phyloP scores from a whole-genome alignment of 2,113 vertebrate genomes.

The Thunnus maccoyii region DNA sequence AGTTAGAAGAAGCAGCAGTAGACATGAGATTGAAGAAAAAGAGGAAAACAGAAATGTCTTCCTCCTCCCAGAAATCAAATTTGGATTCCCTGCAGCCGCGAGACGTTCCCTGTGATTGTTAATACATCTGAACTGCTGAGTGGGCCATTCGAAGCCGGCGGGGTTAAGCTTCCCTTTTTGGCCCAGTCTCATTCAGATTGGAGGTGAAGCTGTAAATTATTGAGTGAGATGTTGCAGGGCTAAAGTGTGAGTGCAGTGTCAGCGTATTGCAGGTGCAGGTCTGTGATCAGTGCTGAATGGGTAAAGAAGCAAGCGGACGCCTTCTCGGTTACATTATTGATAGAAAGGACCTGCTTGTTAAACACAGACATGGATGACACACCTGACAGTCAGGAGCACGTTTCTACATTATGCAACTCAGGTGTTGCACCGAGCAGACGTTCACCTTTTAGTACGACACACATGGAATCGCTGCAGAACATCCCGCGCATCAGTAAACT shows the following conservation, averaged over 20 bases:
- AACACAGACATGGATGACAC: not conserved
- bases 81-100: constrained; percentile 16
- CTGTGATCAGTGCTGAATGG: constrained; percentile 35
- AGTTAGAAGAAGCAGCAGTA: not conserved
- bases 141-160: not conserved
- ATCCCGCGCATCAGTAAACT: not conserved
- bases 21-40: not conserved
- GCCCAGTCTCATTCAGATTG: constrained; percentile 38
- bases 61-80: not conserved
- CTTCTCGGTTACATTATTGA: constrained; percentile 25
- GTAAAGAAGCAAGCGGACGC: not conserved
- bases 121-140: constrained; percentile 52
- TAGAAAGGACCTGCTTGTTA: constrained; percentile 3
- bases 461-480: not conserved
- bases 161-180: constrained; percentile 56
- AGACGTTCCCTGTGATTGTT: constrained; percentile 20
- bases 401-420: not conserved
- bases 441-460: not conserved
- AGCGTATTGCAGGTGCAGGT: constrained; percentile 36
- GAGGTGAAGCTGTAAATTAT: constrained; percentile 65
- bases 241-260: constrained; percentile 53
- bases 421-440: not conserved
- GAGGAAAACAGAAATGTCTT: not conserved
- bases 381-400: not conserved
- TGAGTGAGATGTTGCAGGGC: constrained; percentile 43